These are phyloP conservation scores for Chouioia cunea DNA, from an alignment of 2,888 invertebrate species.

Conservation along the genomic window DNA sequence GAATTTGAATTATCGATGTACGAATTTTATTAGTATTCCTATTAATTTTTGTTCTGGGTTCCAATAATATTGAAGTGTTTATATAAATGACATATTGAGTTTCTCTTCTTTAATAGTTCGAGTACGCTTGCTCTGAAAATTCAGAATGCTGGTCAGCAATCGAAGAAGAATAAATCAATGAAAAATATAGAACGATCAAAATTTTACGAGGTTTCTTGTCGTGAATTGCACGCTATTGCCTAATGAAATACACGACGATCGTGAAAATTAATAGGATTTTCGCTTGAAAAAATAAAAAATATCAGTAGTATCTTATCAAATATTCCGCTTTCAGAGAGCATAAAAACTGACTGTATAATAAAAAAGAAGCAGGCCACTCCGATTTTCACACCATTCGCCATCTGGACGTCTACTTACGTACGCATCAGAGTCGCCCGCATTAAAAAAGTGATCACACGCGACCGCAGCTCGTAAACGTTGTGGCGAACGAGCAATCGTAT, in stretches of 20 bases:
- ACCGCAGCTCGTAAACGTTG: conserved; percentile 42
- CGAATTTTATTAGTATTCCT: background rate
- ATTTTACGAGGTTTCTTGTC: no score
- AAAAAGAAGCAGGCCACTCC: conserved; percentile 8
- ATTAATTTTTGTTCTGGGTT: background rate
- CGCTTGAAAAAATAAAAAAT: background rate
- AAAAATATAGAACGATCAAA: background rate
- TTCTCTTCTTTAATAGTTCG: background rate
- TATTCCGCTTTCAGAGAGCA: conserved; percentile 1
- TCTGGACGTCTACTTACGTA: background rate
- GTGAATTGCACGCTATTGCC: background rate
- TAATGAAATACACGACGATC: conserved; percentile 20
- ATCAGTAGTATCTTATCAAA: no score
- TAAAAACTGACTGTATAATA: conserved; percentile 27
- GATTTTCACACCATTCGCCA: conserved; percentile 18
- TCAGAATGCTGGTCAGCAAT: background rate
- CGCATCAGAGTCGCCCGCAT: conserved; percentile 3
- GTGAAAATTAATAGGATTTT: conserved; percentile 17
- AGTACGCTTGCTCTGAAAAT: background rate
- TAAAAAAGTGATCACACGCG: conserved; percentile 36
- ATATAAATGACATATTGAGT: background rate
- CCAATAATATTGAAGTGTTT: no score
- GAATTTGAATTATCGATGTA: no score
- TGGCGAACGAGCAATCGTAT: conserved; percentile 43
- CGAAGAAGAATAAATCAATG: background rate